Evolutionary conservation across 1,140 invertebrate species (phyloP).

Genomic region (Brachionus rotundiformis): DNA sequence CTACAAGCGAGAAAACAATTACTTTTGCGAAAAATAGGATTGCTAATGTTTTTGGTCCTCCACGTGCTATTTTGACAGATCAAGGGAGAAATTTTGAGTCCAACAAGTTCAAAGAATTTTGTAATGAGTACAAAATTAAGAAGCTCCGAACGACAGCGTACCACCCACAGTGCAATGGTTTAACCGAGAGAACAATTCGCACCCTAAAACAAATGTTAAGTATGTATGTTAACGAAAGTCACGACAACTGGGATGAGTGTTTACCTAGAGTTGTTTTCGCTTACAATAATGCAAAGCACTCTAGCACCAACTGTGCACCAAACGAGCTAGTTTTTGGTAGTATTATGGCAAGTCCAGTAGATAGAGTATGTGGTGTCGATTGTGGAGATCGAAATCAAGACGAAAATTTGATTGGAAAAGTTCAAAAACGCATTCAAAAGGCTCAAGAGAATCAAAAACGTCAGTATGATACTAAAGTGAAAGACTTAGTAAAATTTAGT

Average conservation of each 20-base stretch:
- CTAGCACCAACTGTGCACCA: background rate
- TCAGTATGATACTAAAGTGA: constrained; percentile 2
- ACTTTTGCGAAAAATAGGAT: constrained; percentile 3
- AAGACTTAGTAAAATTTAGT: constrained; percentile 5
- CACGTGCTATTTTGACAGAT: constrained; percentile 34
- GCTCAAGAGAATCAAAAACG: constrained; percentile 19
- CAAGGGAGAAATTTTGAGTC: constrained; percentile 54
- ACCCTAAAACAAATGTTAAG: constrained; percentile 15
- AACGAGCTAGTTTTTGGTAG: background rate
- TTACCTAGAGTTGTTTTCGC: constrained; percentile 27
- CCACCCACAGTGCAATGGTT: constrained; percentile 58
- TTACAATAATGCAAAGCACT: constrained; percentile 27
- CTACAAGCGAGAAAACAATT: constrained; percentile 7
- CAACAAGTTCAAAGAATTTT: constrained; percentile 52
- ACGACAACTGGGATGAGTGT: constrained; percentile 44
- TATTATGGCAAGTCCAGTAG: constrained; percentile 5
- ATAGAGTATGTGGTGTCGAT: background rate
- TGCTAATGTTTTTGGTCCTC: constrained; percentile 23
- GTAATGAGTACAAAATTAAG: constrained; percentile 5
- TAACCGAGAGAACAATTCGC: constrained; percentile 57
- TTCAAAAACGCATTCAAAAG: constrained; percentile 9
- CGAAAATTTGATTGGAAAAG: background rate
- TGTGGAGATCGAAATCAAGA: background rate
- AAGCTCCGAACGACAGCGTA: constrained; percentile 56
- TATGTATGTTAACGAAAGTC: constrained; percentile 27